These are phyloP conservation scores for Idaea biselata DNA, from an alignment of 2,888 invertebrate genomes.

Conservation along the genomic window DNA sequence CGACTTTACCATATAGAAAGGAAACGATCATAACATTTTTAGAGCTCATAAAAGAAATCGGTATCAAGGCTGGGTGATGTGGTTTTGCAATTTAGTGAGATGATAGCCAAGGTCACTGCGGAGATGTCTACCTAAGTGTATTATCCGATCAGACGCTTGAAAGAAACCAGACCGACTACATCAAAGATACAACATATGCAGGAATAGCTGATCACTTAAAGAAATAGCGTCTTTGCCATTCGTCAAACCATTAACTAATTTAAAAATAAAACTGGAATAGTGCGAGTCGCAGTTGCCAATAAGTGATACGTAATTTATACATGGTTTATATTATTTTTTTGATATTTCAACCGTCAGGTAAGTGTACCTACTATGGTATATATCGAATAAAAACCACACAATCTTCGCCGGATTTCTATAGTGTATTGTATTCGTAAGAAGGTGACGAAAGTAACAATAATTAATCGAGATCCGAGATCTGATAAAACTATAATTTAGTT, in stretches of 20 bases:
- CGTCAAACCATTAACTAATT: neutral
- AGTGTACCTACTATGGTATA: neutral
- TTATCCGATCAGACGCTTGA: slow-evolving; percentile 31
- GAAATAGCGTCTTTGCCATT: neutral
- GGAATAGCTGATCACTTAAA: neutral
- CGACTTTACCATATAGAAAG: slow-evolving; percentile 45
- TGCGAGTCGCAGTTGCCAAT: neutral
- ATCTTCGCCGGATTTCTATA: neutral
- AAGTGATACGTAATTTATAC: neutral
- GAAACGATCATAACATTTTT: slow-evolving; percentile 62
- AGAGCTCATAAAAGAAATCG: slow-evolving; percentile 49
- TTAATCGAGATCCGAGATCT: too few relatives aligned
- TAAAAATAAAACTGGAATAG: neutral
- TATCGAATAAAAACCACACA: neutral
- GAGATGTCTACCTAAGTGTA: slow-evolving; percentile 47
- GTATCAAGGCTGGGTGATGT: slow-evolving; percentile 52
- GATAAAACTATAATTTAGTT: neutral
- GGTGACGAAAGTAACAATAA: too few relatives aligned
- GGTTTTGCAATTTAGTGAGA: slow-evolving; percentile 43
- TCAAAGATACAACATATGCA: slow-evolving; percentile 28
- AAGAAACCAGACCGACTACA: slow-evolving; percentile 41
- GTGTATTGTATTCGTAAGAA: too few relatives aligned
- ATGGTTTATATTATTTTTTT: neutral
- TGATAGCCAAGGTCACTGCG: slow-evolving; percentile 44
- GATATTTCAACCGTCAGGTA: neutral